Evolutionary conservation across 2,113 vertebrate species (phyloP).

Genomic region (Galeopterus variegatus): DNA sequence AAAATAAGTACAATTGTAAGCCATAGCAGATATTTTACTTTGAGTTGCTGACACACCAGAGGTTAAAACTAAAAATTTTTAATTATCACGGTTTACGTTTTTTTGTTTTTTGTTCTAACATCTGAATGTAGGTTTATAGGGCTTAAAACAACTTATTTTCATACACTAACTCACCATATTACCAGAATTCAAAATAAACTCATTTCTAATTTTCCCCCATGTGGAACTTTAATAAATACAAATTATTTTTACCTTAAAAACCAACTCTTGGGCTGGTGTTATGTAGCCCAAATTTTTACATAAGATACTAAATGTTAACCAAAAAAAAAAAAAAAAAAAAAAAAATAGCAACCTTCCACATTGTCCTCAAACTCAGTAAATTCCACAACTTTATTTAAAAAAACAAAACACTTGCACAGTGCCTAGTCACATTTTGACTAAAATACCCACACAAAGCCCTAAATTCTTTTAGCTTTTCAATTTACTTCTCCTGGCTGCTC

Average conservation of each 20-base stretch:
- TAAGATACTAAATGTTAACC: conserved; percentile 10
- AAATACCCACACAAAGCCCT: neutral
- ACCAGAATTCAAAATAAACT: conserved; percentile 52
- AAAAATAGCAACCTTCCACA: neutral
- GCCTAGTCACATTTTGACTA: conserved; percentile 22
- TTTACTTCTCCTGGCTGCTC: conserved; percentile 6
- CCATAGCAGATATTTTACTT: neutral
- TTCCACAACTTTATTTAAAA: conserved; percentile 52
- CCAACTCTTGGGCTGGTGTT: neutral
- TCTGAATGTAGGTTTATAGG: neutral
- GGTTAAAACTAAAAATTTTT: neutral
- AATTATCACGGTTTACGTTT: neutral
- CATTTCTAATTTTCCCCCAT: conserved; percentile 8
- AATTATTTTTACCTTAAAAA: conserved; percentile 61
- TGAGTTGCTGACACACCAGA: conserved; percentile 34
- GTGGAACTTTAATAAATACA: conserved; percentile 24
- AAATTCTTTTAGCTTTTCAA: conserved; percentile 37
- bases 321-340: neutral
- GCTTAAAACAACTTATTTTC: neutral
- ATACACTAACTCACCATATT: neutral
- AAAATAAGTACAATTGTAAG: conserved; percentile 43
- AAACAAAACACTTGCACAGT: neutral
- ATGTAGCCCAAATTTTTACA: neutral
- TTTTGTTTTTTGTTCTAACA: neutral
- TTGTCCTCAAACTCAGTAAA: conserved; percentile 48